Percentiles rank a stretch among this genome's conserved stretches.
Conservation (phyloP, 2,113 vertebrate species). For the Parus major region DNA sequence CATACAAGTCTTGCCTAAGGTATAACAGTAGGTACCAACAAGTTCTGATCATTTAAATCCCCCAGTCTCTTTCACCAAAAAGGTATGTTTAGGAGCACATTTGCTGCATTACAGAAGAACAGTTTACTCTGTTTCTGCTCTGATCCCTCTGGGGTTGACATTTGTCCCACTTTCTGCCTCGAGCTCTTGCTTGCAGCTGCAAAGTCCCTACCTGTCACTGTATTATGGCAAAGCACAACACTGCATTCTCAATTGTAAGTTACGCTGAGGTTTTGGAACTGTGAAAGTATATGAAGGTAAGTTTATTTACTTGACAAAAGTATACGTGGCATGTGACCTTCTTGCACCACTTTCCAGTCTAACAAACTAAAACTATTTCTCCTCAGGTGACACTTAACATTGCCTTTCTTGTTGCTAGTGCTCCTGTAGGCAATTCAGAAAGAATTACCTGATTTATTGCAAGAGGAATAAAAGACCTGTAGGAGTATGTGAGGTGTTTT, state of each 20-base stretch:
- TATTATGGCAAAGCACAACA: not conserved
- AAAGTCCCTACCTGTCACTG: not conserved
- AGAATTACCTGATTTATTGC: conserved; percentile 20
- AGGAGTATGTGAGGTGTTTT: not conserved
- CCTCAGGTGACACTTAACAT: conserved; percentile 18
- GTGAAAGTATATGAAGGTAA: not conserved
- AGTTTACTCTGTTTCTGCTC: not conserved
- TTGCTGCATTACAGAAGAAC: not conserved
- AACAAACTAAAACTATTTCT: conserved; percentile 39
- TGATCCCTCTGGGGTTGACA: not conserved
- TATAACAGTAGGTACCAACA: not conserved
- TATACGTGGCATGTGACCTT: conserved; percentile 28
- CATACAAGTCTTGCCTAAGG: not conserved
- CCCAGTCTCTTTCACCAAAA: not conserved
- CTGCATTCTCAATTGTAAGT: not conserved
- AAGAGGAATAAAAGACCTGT: not conserved
- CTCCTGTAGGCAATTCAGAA: conserved; percentile 15
- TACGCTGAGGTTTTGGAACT: conserved; percentile 7
- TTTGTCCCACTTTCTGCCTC: not conserved
- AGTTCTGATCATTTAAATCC: not conserved
- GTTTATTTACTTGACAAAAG: conserved; percentile 45
- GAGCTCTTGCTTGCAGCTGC: not conserved
- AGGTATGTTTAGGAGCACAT: not conserved
- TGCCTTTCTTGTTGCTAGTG: conserved; percentile 22
- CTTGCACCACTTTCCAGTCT: not conserved